Evolutionary conservation across 2,797 vertebrate genomes (phyloP).

Genomic region (Ciconia nigra): DNA sequence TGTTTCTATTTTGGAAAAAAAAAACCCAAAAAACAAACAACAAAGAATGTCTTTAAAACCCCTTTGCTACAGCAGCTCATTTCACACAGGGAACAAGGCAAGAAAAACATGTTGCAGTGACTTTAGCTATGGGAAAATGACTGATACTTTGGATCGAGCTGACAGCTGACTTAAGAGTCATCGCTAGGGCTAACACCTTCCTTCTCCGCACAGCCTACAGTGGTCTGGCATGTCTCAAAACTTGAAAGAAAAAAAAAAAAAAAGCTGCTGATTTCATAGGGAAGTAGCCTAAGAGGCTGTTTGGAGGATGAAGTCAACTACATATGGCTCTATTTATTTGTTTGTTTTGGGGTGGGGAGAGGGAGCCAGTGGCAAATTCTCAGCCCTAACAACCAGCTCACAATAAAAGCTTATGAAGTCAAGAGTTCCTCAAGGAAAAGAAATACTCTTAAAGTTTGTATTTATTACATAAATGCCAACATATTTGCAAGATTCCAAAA

Average conservation of each 20-base stretch:
- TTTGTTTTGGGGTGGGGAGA: constrained; percentile 61
- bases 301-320: constrained; percentile 48
- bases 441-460: constrained; percentile 2
- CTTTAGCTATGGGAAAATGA: background rate
- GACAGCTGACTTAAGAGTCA: constrained; percentile 13
- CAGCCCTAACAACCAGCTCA: constrained; percentile 54
- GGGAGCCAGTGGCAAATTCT: constrained; percentile 54
- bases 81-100: background rate
- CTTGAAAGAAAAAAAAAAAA: background rate
- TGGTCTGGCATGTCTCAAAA: constrained; percentile 40
- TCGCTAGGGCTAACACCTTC: background rate
- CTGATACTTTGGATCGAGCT: background rate
- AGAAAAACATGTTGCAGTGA: background rate
- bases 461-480: constrained; percentile 44
- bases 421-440: constrained; percentile 25
- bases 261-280: constrained; percentile 28
- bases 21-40: background rate
- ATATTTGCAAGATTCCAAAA: constrained; percentile 24
- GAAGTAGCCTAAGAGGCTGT: constrained; percentile 34
- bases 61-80: background rate
- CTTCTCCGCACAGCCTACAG: background rate
- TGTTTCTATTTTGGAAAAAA: background rate
- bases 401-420: constrained; percentile 38
- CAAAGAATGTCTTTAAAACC: background rate
- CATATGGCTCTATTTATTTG: constrained; percentile 65